A percentile compares a stretch with the other conserved stretches of the same genome.
phyloP scores from a whole-genome alignment of 2,797 vertebrate species.

The Fratercula arctica region DNA sequence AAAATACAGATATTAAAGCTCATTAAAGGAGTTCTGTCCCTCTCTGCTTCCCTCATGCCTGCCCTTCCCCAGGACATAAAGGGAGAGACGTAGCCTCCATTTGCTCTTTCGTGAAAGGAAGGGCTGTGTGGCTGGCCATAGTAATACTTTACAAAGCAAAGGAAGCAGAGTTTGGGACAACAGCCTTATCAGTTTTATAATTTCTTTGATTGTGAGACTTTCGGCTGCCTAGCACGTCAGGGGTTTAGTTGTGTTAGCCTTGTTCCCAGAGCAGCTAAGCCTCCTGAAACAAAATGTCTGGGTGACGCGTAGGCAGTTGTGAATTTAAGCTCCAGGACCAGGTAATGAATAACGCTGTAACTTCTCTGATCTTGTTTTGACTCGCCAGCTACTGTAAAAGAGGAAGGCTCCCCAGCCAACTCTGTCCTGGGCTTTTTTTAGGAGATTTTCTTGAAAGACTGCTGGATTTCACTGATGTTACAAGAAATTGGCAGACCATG shows the following conservation, averaged over 20 bases:
- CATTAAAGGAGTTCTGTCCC: background rate
- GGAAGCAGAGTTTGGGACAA: background rate
- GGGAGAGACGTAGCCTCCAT: fast-evolving
- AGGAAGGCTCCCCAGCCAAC: background rate
- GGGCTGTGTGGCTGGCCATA: no score
- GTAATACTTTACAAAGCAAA: background rate
- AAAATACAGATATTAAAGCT: background rate
- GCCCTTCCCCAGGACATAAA: background rate
- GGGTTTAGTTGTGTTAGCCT: background rate
- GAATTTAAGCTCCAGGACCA: background rate
- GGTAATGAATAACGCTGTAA: background rate
- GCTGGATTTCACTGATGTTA: background rate
- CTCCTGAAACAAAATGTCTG: background rate
- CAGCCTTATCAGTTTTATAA: background rate
- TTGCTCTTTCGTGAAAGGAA: background rate
- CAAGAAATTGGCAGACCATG: background rate
- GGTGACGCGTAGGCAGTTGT: background rate
- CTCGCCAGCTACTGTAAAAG: background rate
- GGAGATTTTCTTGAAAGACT: background rate
- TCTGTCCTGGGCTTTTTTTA: background rate
- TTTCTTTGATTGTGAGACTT: background rate
- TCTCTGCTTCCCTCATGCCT: background rate
- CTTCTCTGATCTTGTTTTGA: background rate
- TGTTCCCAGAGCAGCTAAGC: background rate
- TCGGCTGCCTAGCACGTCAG: background rate